Percentiles rank a stretch among this genome's conserved stretches.
Evolutionary conservation across 2,797 vertebrate genomes (phyloP).

Genomic region (Oreonectes daqikongensis): DNA sequence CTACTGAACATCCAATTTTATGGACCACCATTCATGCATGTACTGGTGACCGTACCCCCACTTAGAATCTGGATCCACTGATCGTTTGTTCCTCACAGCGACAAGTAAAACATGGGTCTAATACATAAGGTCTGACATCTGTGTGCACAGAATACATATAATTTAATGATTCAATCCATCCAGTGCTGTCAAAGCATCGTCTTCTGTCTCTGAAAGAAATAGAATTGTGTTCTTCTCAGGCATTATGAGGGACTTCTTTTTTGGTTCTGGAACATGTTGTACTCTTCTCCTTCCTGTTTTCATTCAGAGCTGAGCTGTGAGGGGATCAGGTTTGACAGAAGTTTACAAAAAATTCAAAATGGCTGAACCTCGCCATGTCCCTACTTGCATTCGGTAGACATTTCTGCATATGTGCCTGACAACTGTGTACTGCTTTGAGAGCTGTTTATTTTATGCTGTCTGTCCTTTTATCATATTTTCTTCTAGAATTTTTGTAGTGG

Average conservation of each 20-base stretch:
- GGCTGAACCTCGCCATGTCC: neutral
- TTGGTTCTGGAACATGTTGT: slow-evolving; percentile 30
- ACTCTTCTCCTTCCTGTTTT: slow-evolving; percentile 23
- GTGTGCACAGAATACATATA: slow-evolving; percentile 19
- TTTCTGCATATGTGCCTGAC: neutral
- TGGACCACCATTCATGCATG: neutral
- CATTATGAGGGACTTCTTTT: slow-evolving; percentile 1
- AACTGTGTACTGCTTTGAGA: slow-evolving; percentile 1
- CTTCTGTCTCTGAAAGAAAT: slow-evolving; percentile 8
- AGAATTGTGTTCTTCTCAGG: neutral
- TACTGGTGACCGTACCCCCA: neutral
- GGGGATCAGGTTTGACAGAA: slow-evolving; percentile 22
- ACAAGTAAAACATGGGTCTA: neutral
- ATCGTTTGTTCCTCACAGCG: neutral
- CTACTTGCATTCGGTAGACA: neutral
- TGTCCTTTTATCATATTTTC: slow-evolving; percentile 13
- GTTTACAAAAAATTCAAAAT: slow-evolving; percentile 14
- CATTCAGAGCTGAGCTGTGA: neutral
- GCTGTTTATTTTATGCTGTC: slow-evolving; percentile 6
- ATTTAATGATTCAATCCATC: slow-evolving; percentile 9
- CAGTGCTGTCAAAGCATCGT: neutral
- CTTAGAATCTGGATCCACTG: neutral
- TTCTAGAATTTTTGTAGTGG: neutral
- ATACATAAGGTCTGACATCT: slow-evolving; percentile 2
- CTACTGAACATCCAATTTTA: neutral